These are phyloP conservation scores for Bothrops jararaca DNA, from an alignment of 2,113 vertebrate species.

Conservation along the genomic window DNA sequence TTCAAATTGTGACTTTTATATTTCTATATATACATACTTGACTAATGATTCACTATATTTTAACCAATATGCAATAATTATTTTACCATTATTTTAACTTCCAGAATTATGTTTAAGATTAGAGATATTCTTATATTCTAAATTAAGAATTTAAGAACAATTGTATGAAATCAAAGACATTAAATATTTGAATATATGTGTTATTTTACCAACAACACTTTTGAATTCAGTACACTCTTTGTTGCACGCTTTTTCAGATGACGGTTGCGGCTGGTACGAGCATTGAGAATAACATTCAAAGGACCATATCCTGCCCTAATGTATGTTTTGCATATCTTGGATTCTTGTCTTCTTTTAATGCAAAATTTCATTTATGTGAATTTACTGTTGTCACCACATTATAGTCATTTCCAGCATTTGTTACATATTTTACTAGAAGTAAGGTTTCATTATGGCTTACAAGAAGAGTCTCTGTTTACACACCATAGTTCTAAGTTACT, in stretches of 20 bases:
- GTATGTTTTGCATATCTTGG: constrained; percentile 66
- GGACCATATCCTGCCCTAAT: constrained; percentile 74
- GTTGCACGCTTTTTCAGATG: constrained; percentile 71
- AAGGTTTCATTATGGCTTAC: constrained; percentile 8
- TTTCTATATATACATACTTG: not conserved
- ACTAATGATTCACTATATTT: not conserved
- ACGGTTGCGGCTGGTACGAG: constrained; percentile 72
- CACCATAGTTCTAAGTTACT: constrained; percentile 33
- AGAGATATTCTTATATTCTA: constrained; percentile 36
- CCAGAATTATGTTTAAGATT: not conserved
- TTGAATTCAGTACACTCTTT: constrained; percentile 65
- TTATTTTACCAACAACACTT: constrained; percentile 38
- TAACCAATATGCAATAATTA: not conserved
- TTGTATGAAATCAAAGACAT: constrained; percentile 9
- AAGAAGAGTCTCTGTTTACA: not conserved
- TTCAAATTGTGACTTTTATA: no score
- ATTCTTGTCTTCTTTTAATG: constrained; percentile 51
- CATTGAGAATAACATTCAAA: constrained; percentile 75
- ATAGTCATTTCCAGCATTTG: constrained; percentile 9
- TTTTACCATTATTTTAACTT: constrained; percentile 19
- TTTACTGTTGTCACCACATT: constrained; percentile 42
- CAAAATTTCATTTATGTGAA: constrained; percentile 51
- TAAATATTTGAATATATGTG: constrained; percentile 44
- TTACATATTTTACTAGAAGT: constrained; percentile 66
- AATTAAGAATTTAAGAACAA: not conserved